A percentile compares a stretch with the other conserved stretches of the same genome.
Conservation (phyloP, 2,797 vertebrate genomes). For the Ctenochaetus hawaiiensis region DNA sequence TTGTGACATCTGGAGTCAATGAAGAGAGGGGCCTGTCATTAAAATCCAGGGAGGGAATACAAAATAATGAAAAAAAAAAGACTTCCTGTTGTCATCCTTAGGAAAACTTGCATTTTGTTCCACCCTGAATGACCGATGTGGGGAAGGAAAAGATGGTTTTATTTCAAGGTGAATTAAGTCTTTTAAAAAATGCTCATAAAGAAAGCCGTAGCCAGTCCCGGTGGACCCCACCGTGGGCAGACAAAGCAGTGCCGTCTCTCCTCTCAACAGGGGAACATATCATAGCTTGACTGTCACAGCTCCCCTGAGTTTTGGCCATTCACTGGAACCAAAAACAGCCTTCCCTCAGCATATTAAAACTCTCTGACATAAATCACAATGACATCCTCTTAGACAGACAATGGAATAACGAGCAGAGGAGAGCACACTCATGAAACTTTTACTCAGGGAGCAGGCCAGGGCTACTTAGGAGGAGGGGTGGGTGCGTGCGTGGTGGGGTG, state of each 20-base stretch:
- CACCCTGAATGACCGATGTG: neutral
- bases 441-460: constrained; percentile 54
- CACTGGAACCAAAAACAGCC: constrained; percentile 63
- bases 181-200: constrained; percentile 69
- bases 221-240: constrained; percentile 51
- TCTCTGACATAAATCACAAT: constrained; percentile 76
- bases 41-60: constrained; percentile 49
- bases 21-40: constrained; percentile 55
- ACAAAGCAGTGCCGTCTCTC: constrained; percentile 64
- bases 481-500: neutral
- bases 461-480: constrained; percentile 41
- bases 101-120: neutral
- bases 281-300: constrained; percentile 63
- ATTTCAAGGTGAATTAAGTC: constrained; percentile 53
- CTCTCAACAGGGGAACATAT: constrained; percentile 63
- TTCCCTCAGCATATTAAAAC: constrained; percentile 76
- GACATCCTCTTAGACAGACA: constrained; percentile 76
- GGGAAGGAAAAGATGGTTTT: constrained; percentile 25
- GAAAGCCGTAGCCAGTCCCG: constrained; percentile 44
- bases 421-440: constrained; percentile 75
- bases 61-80: constrained; percentile 13
- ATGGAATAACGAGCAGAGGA: constrained; percentile 69
- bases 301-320: constrained; percentile 71
- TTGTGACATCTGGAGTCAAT: constrained; percentile 79
- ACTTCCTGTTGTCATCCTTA: constrained; percentile 49